Conservation (phyloP, 2,113 vertebrate species). For the Fulica atra region DNA sequence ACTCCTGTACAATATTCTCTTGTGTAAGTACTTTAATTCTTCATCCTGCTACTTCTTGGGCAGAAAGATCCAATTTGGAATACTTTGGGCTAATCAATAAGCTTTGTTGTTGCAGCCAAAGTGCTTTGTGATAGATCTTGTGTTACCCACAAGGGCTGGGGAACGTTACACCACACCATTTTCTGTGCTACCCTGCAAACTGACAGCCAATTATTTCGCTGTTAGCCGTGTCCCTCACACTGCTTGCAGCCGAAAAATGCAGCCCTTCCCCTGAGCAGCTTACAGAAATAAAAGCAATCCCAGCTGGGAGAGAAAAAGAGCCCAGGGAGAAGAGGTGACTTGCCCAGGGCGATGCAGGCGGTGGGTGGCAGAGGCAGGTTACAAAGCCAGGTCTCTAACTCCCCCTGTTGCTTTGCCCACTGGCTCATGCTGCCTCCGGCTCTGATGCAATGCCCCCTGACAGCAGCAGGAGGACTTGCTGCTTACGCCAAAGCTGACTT, state of each 20-base stretch:
- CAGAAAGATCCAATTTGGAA: not conserved
- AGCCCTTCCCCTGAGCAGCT: not conserved
- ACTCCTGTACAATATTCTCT: not conserved
- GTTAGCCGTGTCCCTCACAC: not conserved
- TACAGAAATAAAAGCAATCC: not conserved
- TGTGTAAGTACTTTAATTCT: not conserved
- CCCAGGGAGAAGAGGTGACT: not conserved
- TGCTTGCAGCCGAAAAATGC: not conserved
- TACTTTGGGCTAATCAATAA: not conserved
- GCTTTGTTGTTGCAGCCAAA: slow-evolving; percentile 24
- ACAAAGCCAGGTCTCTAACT: slow-evolving; percentile 56
- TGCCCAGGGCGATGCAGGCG: not conserved
- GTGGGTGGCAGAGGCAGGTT: not conserved
- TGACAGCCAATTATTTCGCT: not conserved
- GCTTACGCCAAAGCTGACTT: not conserved
- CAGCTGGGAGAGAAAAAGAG: not conserved
- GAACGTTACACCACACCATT: not conserved
- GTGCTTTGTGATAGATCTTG: not conserved
- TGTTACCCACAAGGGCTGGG: not conserved
- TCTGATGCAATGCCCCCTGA: not conserved
- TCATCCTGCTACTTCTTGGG: not conserved
- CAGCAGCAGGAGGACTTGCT: not conserved
- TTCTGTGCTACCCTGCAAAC: not conserved
- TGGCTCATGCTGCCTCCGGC: not conserved
- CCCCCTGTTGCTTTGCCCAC: slow-evolving; percentile 61